Percentiles rank a stretch among this genome's conserved stretches.
phyloP scores from a whole-genome alignment of 2,113 vertebrate species.

The Morone saxatilis region DNA sequence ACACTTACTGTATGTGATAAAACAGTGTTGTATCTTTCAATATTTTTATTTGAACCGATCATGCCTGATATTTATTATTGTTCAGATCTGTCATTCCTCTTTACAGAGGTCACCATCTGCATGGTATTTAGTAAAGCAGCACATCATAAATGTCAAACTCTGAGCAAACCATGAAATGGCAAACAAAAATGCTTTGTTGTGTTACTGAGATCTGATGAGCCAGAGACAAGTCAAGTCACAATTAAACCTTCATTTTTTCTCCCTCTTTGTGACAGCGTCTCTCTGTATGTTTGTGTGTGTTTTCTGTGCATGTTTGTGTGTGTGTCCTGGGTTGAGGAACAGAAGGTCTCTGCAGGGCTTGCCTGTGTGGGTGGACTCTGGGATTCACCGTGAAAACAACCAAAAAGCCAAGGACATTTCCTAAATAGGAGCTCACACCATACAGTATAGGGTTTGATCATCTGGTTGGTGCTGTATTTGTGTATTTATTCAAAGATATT shows the following conservation, averaged over 20 bases:
- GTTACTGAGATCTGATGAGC: neutral
- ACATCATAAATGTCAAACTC: constrained; percentile 38
- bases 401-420: constrained; percentile 86
- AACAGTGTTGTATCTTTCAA: neutral
- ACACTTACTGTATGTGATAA: constrained; percentile 1
- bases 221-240: constrained; percentile 22
- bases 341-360: constrained; percentile 88
- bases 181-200: constrained; percentile 44
- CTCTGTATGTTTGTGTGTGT: constrained; percentile 19
- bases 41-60: constrained; percentile 19
- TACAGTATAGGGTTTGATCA: constrained; percentile 25
- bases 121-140: constrained; percentile 39
- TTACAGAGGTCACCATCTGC: constrained; percentile 43
- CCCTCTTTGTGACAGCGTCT: constrained; percentile 26
- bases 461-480: constrained; percentile 9
- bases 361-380: constrained; percentile 86
- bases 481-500: constrained; percentile 39
- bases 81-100: constrained; percentile 10
- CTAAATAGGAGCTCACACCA: constrained; percentile 72
- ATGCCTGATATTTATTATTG: constrained; percentile 5
- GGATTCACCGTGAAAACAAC: constrained; percentile 87
- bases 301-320: constrained; percentile 20
- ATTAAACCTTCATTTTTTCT: constrained; percentile 11
- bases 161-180: constrained; percentile 32
- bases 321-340: constrained; percentile 81